Evolutionary conservation across 2,888 invertebrate genomes (phyloP), one percentile per base, ranked within the genome.

Genomic region (Spialia ferax): DNA sequence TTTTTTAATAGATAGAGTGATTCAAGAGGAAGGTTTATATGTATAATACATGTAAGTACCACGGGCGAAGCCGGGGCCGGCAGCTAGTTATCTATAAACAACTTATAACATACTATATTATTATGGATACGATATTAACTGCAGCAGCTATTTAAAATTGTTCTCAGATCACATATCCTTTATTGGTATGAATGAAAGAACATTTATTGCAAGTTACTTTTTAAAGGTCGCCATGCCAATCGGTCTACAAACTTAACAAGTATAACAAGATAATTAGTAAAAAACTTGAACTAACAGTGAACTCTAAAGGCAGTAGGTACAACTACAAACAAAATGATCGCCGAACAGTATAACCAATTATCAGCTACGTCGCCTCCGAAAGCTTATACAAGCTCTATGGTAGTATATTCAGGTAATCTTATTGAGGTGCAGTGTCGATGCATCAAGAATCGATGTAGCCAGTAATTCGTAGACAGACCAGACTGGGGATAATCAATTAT

Each of bases 401-500:
- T 45, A 52, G 38, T 65, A 22, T 62, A 59, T 59, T 59, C 65
- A 50, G 26, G 29, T 59, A 65, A 65, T 59, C 59, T 65, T 59
- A 65, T 60, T 60, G 59, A 54, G 29, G 42, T 42, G 50, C 59
- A 42, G 26, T 48, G 35, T 66, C 59, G 59, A 59, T 65, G 65
- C 59, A 52, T 65, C 64, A 65, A 65, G 65, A 52, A 15, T 23
- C 59, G 18, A 18, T 42, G 52, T 50, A 52, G 50, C 52, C 38
- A 35, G 57, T 35, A 52, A 59, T 59, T 65, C 65, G 35, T 52
- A 65, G 59, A 65, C 57, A 50, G 32, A 5, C 64, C 52, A 65
- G 65, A 65, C 65, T 64, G 35, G n/a, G 42, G 11, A 32, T 52
- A 38, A 65, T 65, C 65, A 65, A 65, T 65, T 65, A 65, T 65